These are phyloP conservation scores for Polyommatus icarus DNA, from an alignment of 2,888 invertebrate species.

Conservation along the genomic window DNA sequence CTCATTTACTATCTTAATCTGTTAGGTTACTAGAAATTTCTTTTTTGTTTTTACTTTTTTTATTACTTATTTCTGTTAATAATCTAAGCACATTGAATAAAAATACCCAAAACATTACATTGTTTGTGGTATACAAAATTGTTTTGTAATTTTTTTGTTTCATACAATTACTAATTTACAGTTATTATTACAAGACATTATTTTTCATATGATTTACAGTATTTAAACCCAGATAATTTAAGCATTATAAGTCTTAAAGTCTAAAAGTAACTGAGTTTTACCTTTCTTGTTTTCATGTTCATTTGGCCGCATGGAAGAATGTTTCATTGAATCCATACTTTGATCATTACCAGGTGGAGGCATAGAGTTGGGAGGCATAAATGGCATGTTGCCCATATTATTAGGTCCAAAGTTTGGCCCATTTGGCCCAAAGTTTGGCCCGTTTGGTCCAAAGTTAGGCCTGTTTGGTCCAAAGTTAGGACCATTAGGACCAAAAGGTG, in stretches of 20 bases:
- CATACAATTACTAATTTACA: neutral
- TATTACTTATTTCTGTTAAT: neutral
- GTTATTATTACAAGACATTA: too few relatives aligned
- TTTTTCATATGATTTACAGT: too few relatives aligned
- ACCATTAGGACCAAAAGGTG: constrained; percentile 65
- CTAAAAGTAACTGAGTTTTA: constrained; percentile 44
- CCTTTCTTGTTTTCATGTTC: constrained; percentile 76
- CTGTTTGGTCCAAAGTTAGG: constrained; percentile 62
- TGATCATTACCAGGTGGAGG: constrained; percentile 49
- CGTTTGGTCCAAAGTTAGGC: constrained; percentile 49
- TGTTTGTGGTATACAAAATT: neutral
- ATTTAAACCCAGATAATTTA: neutral
- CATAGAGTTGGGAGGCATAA: constrained; percentile 54
- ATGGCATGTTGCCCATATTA: constrained; percentile 48
- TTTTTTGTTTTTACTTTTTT: neutral
- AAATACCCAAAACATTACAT: neutral
- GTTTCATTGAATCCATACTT: constrained; percentile 64
- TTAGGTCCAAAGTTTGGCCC: neutral
- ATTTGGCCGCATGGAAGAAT: constrained; percentile 82
- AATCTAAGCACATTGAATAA: neutral
- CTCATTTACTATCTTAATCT: neutral
- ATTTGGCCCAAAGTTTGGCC: constrained; percentile 34
- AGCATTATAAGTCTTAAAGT: neutral
- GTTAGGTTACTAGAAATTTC: neutral
- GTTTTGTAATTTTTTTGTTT: neutral